Evolutionary conservation across 2,113 vertebrate species (phyloP).

Genomic region (Scolopax mira): DNA sequence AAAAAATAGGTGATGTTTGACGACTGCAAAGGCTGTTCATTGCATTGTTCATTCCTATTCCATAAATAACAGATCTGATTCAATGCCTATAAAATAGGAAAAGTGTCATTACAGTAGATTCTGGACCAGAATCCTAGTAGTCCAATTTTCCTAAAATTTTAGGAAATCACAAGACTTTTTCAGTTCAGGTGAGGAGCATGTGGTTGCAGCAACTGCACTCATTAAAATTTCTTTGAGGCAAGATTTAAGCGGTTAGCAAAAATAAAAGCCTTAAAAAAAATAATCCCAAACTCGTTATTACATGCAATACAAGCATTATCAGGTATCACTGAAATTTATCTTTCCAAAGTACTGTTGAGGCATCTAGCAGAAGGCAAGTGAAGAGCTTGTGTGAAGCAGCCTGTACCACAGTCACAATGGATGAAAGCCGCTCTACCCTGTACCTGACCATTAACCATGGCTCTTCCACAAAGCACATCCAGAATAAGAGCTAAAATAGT

Average conservation of each 20-base stretch:
- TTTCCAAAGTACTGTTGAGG: not conserved
- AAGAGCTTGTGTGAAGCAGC: not conserved
- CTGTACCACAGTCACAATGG: not conserved
- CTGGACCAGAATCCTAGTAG: not conserved
- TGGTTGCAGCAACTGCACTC: not conserved
- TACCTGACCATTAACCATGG: not conserved
- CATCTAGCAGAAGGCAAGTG: not conserved
- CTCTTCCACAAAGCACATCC: not conserved
- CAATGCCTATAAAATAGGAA: not conserved
- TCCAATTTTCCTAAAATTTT: not conserved
- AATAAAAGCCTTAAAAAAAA: not conserved
- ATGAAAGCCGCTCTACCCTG: accelerated
- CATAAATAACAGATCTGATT: not conserved
- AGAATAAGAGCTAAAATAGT: not conserved
- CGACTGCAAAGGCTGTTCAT: not conserved
- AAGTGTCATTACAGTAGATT: not conserved
- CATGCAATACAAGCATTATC: not conserved
- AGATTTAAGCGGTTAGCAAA: not conserved
- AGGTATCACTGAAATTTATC: not conserved
- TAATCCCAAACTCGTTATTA: not conserved
- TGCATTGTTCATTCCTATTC: not conserved
- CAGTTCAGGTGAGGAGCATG: not conserved
- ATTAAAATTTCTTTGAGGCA: not conserved
- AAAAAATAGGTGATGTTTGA: not conserved
- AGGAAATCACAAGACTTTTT: not conserved